Evolutionary conservation across 2,797 vertebrate species (phyloP).

Genomic region (Ficedula albicollis): DNA sequence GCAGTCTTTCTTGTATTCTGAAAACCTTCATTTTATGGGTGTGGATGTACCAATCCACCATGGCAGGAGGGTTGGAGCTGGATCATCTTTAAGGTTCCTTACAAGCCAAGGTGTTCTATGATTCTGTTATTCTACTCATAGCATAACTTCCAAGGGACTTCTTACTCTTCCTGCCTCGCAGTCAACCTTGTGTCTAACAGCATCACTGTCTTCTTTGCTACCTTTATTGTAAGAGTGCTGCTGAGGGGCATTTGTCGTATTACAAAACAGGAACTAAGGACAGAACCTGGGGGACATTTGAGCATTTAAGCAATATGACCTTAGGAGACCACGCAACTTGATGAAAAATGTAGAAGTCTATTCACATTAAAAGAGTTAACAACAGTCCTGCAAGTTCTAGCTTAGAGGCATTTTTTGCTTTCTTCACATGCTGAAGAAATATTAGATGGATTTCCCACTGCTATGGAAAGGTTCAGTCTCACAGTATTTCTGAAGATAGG

Average conservation of each 20-base stretch:
- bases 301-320: not conserved
- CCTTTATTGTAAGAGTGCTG: not conserved
- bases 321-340: rapidly evolving
- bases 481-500: not conserved
- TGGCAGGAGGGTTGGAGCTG: not conserved
- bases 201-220: rapidly evolving
- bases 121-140: not conserved
- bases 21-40: not conserved
- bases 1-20: not conserved
- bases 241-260: not conserved
- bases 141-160: not conserved
- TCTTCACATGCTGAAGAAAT: not conserved
- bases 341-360: not conserved
- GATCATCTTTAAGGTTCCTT: not conserved
- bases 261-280: not conserved
- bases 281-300: not conserved
- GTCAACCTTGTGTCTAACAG: not conserved
- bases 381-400: not conserved
- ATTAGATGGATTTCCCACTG: not conserved
- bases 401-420: not conserved
- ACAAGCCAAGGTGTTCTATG: not conserved
- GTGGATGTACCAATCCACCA: not conserved
- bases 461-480: not conserved
- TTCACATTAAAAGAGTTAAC: not conserved
- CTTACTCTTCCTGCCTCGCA: not conserved